phyloP scores from a whole-genome alignment of 1,140 invertebrate genomes.

The Apis dorsata region DNA sequence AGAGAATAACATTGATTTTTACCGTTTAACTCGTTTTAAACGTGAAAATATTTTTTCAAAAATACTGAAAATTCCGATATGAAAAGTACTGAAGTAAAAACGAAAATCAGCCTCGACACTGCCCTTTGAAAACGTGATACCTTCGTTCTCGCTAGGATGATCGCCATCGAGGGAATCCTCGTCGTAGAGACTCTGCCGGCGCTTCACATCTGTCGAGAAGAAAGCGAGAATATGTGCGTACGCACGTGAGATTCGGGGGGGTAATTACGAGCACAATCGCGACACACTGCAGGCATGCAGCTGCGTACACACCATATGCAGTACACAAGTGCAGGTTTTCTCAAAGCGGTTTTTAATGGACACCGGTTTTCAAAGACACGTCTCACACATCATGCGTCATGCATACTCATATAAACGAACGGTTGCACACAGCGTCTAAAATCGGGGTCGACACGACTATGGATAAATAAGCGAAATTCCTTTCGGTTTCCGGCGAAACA shows the following conservation, averaged over 20 bases:
- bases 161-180: conserved; percentile 79
- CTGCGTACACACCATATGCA: not conserved
- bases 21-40: too few relatives aligned
- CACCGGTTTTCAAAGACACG: not conserved
- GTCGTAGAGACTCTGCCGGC: conserved; percentile 77
- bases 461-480: conserved; percentile 1
- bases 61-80: too few relatives aligned
- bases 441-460: not conserved
- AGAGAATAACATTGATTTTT: too few relatives aligned
- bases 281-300: conserved; percentile 41
- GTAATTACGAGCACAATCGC: conserved; percentile 35
- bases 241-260: conserved; percentile 61
- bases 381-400: conserved; percentile 30
- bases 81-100: too few relatives aligned
- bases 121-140: conserved; percentile 68
- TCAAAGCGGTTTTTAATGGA: not conserved
- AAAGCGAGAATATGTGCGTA: conserved; percentile 69
- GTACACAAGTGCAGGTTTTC: not conserved
- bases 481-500: not conserved
- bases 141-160: conserved; percentile 77
- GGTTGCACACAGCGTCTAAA: not conserved
- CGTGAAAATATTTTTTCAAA: too few relatives aligned
- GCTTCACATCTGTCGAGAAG: conserved; percentile 78
- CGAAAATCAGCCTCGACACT: conserved; percentile 38
- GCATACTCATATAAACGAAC: not conserved